phyloP scores from a whole-genome alignment of 2,888 invertebrate genomes.

The Spilarctia lutea region DNA sequence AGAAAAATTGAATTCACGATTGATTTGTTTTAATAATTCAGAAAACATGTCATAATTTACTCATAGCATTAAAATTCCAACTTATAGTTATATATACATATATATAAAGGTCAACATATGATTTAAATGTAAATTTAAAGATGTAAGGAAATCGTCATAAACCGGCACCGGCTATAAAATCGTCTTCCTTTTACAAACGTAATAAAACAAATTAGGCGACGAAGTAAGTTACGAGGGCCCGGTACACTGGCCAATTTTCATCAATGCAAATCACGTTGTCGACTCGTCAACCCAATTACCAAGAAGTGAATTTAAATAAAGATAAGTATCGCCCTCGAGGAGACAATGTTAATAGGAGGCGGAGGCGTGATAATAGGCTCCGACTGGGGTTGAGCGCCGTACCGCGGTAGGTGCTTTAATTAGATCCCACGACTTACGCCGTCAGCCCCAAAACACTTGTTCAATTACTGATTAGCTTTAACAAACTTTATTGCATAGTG shows the following conservation, averaged over 20 bases:
- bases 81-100: not conserved
- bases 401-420: conserved; percentile 83
- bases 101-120: conserved; percentile 10
- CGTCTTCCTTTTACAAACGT: conserved; percentile 71
- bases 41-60: no score
- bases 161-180: conserved; percentile 50
- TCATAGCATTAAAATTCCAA: not conserved
- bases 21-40: not conserved
- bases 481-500: conserved; percentile 73
- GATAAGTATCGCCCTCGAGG: conserved; percentile 86
- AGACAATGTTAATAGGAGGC: conserved; percentile 86
- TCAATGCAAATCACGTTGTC: conserved; percentile 87
- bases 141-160: conserved; percentile 43
- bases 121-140: conserved; percentile 36
- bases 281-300: conserved; percentile 87
- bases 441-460: conserved; percentile 83
- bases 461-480: conserved; percentile 83
- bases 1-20: no score
- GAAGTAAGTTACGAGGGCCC: conserved; percentile 72
- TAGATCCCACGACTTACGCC: conserved; percentile 83
- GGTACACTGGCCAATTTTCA: conserved; percentile 83
- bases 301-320: conserved; percentile 87
- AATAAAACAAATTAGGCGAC: conserved; percentile 80
- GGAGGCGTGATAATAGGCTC: conserved; percentile 85
- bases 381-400: conserved; percentile 72